Percentiles rank a stretch among this genome's conserved stretches.
Evolutionary conservation across 2,888 invertebrate species (phyloP).

Genomic region (Heteropelma amictum): DNA sequence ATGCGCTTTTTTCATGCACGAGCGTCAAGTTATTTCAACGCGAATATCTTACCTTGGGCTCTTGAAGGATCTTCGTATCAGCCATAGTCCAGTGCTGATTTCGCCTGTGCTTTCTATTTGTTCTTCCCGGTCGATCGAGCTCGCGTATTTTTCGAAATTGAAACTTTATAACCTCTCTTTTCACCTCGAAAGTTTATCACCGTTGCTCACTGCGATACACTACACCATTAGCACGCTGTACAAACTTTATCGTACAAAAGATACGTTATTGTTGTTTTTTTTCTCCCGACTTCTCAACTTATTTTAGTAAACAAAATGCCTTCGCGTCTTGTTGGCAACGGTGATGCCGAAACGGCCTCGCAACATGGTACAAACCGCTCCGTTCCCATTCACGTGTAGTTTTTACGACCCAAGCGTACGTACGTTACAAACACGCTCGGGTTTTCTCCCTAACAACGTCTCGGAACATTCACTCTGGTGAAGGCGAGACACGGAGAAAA

Average conservation of each 20-base stretch:
- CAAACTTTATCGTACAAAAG: not conserved
- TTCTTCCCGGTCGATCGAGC: slow-evolving; percentile 5
- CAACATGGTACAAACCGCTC: slow-evolving; percentile 47
- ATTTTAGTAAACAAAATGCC: not conserved
- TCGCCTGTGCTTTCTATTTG: slow-evolving; percentile 25
- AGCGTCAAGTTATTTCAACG: not conserved
- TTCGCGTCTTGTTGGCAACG: slow-evolving; percentile 26
- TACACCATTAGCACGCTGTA: not conserved
- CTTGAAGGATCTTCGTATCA: slow-evolving; percentile 51
- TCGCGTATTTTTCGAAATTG: not conserved
- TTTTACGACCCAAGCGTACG: not conserved
- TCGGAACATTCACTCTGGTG: slow-evolving; percentile 29
- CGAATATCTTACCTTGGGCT: slow-evolving; percentile 37
- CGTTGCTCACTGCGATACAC: not conserved
- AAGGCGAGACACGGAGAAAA: slow-evolving; percentile 22
- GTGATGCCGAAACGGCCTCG: slow-evolving; percentile 40
- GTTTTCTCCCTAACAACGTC: slow-evolving; percentile 25
- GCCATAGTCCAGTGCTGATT: slow-evolving; percentile 52
- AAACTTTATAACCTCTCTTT: no score
- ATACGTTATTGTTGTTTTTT: not conserved
- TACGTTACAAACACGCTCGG: no score
- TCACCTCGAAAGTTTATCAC: not conserved
- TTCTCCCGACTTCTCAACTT: not conserved
- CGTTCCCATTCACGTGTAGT: slow-evolving; percentile 25
- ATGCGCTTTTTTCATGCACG: not conserved